Conservation (phyloP, 1,140 invertebrate genomes). For the Drosophila rufa region DNA sequence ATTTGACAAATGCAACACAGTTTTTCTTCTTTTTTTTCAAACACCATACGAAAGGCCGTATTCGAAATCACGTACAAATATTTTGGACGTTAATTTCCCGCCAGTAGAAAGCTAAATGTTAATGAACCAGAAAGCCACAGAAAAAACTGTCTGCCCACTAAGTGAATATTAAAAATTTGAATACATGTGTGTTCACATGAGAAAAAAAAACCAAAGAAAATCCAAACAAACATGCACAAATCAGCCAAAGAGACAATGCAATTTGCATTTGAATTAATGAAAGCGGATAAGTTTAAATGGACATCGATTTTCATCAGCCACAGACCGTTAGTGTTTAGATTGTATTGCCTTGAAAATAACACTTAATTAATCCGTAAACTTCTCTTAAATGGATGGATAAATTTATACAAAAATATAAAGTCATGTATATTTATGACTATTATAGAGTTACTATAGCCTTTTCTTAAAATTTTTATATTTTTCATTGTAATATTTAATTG, state of each 20-base stretch:
- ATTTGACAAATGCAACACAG: conserved; percentile 61
- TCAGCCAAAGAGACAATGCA: conserved; percentile 32
- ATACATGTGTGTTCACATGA: conserved; percentile 6
- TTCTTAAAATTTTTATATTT: background rate
- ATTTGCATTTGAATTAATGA: conserved; percentile 45
- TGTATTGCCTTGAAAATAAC: background rate
- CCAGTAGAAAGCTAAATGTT: conserved; percentile 75
- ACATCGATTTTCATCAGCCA: background rate
- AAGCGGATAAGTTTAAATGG: background rate
- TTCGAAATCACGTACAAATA: conserved; percentile 71
- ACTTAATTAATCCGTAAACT: conserved; percentile 1
- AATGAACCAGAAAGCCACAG: conserved; percentile 68
- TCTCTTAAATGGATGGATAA: background rate
- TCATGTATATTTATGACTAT: background rate
- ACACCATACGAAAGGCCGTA: conserved; percentile 49
- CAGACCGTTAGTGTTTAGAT: background rate
- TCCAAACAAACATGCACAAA: conserved; percentile 11
- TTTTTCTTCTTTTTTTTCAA: conserved; percentile 19
- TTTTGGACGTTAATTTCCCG: conserved; percentile 70
- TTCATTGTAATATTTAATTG: no score
- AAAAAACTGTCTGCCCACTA: conserved; percentile 51
- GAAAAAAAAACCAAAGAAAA: conserved; percentile 18
- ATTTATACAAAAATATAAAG: background rate
- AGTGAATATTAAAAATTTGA: conserved; percentile 61
- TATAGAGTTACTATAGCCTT: no score